Evolutionary conservation across 2,888 invertebrate genomes (phyloP).

Genomic region (Hemaris fuciformis): DNA sequence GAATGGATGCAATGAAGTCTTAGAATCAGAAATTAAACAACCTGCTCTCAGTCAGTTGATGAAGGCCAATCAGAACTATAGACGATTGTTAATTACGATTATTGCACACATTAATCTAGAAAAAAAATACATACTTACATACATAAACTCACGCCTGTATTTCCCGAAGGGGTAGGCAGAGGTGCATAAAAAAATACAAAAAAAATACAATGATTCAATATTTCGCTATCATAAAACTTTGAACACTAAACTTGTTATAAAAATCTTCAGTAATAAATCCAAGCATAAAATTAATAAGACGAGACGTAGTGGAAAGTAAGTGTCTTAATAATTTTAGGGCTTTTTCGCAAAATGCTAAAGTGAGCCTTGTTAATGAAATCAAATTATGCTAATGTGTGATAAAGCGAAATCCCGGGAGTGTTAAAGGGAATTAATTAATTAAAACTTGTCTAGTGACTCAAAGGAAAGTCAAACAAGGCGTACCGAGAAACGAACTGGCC

Average conservation of each 20-base stretch:
- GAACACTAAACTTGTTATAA: neutral
- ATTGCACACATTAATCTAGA: too few relatives aligned
- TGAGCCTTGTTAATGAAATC: conserved; percentile 8
- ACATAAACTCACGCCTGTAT: too few relatives aligned
- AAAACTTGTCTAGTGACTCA: neutral
- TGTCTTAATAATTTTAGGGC: neutral
- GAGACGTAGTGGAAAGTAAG: neutral
- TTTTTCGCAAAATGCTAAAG: neutral
- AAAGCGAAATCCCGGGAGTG: conserved; percentile 1
- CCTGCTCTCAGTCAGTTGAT: too few relatives aligned
- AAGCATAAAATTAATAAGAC: neutral
- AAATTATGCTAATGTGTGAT: conserved; percentile 11
- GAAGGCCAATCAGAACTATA: too few relatives aligned
- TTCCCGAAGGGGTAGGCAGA: too few relatives aligned
- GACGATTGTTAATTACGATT: too few relatives aligned
- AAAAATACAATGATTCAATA: too few relatives aligned
- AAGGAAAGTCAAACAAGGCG: neutral
- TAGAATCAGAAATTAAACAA: too few relatives aligned
- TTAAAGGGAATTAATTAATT: conserved; percentile 5
- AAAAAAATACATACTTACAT: too few relatives aligned
- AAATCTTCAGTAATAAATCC: neutral
- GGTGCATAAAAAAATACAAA: too few relatives aligned
- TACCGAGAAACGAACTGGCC: neutral
- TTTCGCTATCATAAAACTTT: too few relatives aligned
- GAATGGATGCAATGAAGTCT: too few relatives aligned